These are phyloP conservation scores for Caranx ignobilis DNA, from an alignment of 2,113 vertebrate genomes.

Conservation along the genomic window DNA sequence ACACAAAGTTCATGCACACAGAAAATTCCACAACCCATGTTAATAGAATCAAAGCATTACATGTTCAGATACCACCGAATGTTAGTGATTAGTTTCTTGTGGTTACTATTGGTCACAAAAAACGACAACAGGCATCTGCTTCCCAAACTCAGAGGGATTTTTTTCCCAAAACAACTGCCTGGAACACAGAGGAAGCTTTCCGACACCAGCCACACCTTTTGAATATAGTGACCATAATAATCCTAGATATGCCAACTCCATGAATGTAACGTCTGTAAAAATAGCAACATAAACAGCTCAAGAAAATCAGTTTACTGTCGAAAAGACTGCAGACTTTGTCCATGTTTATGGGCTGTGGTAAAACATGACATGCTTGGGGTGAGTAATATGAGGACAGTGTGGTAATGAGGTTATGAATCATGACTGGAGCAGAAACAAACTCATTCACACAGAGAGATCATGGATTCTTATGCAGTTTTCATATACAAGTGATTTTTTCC, in stretches of 20 bases:
- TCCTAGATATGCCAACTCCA: neutral
- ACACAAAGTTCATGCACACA: constrained; percentile 10
- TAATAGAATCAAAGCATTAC: constrained; percentile 10
- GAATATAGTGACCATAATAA: neutral
- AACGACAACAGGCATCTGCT: neutral
- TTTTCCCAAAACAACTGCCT: neutral
- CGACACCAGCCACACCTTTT: neutral
- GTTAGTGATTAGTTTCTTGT: constrained; percentile 14
- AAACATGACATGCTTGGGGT: constrained; percentile 5
- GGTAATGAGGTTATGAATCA: constrained; percentile 53
- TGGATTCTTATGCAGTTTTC: neutral
- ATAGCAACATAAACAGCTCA: neutral
- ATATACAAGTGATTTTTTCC: neutral
- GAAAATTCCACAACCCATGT: constrained; percentile 8
- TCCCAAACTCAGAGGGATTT: neutral
- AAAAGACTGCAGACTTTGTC: constrained; percentile 1
- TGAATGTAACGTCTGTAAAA: neutral
- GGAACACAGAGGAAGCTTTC: neutral
- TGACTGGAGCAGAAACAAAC: constrained; percentile 19
- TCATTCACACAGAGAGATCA: constrained; percentile 3
- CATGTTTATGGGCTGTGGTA: constrained; percentile 15
- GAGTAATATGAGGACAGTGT: constrained; percentile 15
- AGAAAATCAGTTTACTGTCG: neutral
- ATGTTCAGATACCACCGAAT: neutral
- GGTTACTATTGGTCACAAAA: neutral